phyloP scores from a whole-genome alignment of 2,888 invertebrate species.

The Pseudococcus viburni region DNA sequence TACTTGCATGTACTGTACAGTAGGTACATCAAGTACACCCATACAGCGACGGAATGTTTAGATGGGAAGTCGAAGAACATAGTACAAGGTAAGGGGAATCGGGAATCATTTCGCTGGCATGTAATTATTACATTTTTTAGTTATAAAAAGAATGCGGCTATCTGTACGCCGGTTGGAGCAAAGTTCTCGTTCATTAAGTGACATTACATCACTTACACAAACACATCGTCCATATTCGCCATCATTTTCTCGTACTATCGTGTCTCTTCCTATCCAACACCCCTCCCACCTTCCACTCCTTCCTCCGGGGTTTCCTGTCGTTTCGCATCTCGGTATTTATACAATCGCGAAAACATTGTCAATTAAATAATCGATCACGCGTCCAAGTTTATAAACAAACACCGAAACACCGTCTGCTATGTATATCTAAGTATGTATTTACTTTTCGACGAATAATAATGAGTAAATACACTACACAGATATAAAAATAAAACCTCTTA shows the following conservation, averaged over 20 bases:
- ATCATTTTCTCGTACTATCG: background rate
- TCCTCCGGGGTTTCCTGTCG: background rate
- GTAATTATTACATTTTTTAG: slow-evolving; percentile 52
- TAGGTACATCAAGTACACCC: background rate
- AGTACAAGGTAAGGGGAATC: slow-evolving; percentile 35
- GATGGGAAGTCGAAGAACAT: slow-evolving; percentile 34
- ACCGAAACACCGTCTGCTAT: background rate
- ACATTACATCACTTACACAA: slow-evolving; percentile 17
- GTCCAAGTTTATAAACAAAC: background rate
- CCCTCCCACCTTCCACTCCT: background rate
- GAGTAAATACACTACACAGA: background rate
- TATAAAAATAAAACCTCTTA: background rate
- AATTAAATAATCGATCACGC: background rate
- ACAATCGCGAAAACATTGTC: slow-evolving; percentile 11
- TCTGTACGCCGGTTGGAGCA: slow-evolving; percentile 29
- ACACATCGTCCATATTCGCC: background rate
- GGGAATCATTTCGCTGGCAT: slow-evolving; percentile 20
- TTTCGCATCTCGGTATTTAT: background rate
- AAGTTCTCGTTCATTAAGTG: slow-evolving; percentile 36
- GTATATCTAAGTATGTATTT: background rate
- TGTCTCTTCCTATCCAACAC: background rate
- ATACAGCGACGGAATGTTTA: background rate
- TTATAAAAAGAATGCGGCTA: slow-evolving; percentile 50
- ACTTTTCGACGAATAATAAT: slow-evolving; percentile 18
- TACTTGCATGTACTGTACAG: no score